Conservation (phyloP, 2,888 invertebrate genomes). For the Lutraria lutraria region DNA sequence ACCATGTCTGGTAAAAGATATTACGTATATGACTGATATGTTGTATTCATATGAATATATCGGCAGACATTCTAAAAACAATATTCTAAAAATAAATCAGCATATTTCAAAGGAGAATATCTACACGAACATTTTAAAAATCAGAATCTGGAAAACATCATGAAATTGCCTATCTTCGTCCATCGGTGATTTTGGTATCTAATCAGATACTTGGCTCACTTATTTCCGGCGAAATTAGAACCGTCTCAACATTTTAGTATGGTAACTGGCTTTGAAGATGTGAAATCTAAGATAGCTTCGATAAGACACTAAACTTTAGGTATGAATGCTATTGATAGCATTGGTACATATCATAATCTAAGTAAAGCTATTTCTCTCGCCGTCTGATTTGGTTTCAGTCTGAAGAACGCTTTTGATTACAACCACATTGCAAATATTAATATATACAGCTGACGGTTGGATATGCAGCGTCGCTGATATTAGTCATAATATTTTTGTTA, state of each 20-base stretch:
- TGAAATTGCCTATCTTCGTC: neutral
- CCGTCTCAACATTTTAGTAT: slow-evolving; percentile 29
- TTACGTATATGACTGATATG: no score
- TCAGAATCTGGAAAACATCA: slow-evolving; percentile 15
- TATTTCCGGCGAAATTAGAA: slow-evolving; percentile 42
- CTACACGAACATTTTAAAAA: neutral
- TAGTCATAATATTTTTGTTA: neutral
- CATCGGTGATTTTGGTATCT: slow-evolving; percentile 31
- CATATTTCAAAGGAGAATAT: no score
- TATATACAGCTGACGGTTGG: neutral
- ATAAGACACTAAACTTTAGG: slow-evolving; percentile 35
- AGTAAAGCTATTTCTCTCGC: neutral
- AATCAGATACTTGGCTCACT: slow-evolving; percentile 35
- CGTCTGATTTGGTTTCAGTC: slow-evolving; percentile 8
- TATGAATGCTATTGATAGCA: slow-evolving; percentile 21
- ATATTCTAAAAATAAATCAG: no score
- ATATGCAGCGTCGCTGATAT: neutral
- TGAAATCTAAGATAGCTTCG: slow-evolving; percentile 42
- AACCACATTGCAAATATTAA: neutral
- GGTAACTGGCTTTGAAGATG: slow-evolving; percentile 44
- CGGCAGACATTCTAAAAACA: no score
- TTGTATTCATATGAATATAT: no score
- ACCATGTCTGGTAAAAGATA: no score
- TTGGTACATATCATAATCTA: slow-evolving; percentile 27
- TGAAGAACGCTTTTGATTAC: neutral